These are phyloP conservation scores for Syrmaticus mikado DNA, from an alignment of 2,113 vertebrate genomes.

Conservation along the genomic window DNA sequence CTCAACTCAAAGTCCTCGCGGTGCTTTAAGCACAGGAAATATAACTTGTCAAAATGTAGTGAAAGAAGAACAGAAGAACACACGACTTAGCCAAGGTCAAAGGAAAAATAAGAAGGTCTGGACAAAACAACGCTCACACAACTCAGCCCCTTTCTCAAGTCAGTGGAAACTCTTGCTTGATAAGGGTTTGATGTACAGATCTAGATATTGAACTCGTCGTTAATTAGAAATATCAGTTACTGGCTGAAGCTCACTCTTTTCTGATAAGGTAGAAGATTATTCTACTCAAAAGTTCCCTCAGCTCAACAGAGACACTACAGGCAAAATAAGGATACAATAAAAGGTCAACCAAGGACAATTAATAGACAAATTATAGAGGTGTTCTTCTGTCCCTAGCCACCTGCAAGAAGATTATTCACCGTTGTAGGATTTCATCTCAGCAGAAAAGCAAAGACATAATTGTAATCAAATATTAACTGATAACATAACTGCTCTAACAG, in stretches of 20 bases:
- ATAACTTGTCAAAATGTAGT: not conserved
- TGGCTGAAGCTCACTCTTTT: not conserved
- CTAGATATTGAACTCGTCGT: not conserved
- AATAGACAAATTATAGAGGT: not conserved
- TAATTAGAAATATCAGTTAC: constrained; percentile 16
- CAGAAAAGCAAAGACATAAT: not conserved
- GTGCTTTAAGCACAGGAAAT: not conserved
- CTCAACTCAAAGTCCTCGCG: not conserved
- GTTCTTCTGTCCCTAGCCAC: not conserved
- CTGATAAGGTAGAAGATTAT: not conserved
- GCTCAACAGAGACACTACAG: not conserved
- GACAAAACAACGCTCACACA: not conserved
- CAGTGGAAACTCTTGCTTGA: not conserved
- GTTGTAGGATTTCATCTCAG: not conserved
- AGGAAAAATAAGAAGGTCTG: not conserved
- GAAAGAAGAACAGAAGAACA: not conserved
- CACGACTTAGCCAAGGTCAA: not conserved
- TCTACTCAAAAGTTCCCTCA: not conserved
- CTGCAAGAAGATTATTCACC: not conserved
- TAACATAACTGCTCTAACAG: not conserved
- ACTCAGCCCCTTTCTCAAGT: not conserved
- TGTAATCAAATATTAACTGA: not conserved
- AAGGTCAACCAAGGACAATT: constrained; percentile 30
- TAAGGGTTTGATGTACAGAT: not conserved
- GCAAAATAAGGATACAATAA: not conserved